Evolutionary conservation across 2,113 vertebrate species (phyloP).

Genomic region (Brachyhypopomus gauderio): DNA sequence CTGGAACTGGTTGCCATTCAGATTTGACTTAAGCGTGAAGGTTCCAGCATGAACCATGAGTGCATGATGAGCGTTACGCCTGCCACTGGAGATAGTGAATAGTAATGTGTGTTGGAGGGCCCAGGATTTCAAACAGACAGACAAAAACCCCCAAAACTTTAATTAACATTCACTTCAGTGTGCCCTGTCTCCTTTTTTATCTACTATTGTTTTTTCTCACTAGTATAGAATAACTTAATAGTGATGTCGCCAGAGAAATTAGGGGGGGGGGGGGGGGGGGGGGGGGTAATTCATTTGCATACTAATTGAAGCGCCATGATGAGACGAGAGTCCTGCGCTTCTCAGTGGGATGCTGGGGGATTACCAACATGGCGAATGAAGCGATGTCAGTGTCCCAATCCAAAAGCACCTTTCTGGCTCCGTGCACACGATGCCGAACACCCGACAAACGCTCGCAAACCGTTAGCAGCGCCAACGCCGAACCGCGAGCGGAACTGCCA

Average conservation of each 20-base stretch:
- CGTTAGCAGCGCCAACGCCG: neutral
- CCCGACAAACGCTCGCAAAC: neutral
- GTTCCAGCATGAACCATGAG: neutral
- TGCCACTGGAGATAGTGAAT: slow-evolving; percentile 2
- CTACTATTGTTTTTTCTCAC: slow-evolving; percentile 45
- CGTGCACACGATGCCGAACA: neutral
- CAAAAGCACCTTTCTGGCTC: neutral
- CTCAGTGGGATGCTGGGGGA: slow-evolving; percentile 52
- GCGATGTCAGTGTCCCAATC: slow-evolving; percentile 32
- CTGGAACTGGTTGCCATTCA: slow-evolving; percentile 1
- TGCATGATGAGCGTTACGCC: neutral
- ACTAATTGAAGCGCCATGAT: slow-evolving; percentile 63
- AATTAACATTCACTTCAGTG: slow-evolving; percentile 53
- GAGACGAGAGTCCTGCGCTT: slow-evolving; percentile 53
- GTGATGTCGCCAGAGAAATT: slow-evolving; percentile 59
- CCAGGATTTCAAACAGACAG: slow-evolving; percentile 17
- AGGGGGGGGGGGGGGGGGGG: no score
- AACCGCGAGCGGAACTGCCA: no score
- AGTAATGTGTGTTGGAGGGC: slow-evolving; percentile 25
- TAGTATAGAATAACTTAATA: slow-evolving; percentile 54
- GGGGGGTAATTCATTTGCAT: slow-evolving; percentile 59
- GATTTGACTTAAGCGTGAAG: neutral
- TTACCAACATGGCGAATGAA: slow-evolving; percentile 59
- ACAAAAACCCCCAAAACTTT: slow-evolving; percentile 33
- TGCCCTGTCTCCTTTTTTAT: slow-evolving; percentile 32